A percentile compares a stretch with the other conserved stretches of the same genome.
phyloP scores from a whole-genome alignment of 2,113 vertebrate species.

The Neotoma lepida region DNA sequence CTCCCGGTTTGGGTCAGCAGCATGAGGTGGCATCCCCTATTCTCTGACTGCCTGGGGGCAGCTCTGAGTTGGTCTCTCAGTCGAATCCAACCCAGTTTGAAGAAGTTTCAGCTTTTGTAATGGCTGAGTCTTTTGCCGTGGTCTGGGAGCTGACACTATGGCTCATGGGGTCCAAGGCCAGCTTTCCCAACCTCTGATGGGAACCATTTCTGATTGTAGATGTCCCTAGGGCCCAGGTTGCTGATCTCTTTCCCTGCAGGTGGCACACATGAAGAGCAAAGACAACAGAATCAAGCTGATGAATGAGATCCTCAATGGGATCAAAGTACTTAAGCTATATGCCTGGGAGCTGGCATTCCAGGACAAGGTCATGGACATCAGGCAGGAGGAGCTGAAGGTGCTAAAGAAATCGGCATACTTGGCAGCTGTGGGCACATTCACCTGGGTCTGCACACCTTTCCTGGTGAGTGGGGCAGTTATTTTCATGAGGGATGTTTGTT shows the following conservation, averaged over 20 bases:
- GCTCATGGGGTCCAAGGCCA: neutral
- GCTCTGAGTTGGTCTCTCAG: neutral
- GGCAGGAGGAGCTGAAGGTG: conserved; percentile 93
- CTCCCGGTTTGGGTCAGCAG: neutral
- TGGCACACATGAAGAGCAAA: conserved; percentile 98
- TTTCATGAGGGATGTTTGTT: accelerated
- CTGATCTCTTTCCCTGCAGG: conserved; percentile 83
- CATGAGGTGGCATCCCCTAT: neutral
- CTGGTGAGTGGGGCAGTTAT: conserved; percentile 88
- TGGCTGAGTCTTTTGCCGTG: neutral
- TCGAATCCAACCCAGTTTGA: accelerated
- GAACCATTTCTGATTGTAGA: neutral
- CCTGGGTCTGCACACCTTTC: conserved; percentile 98
- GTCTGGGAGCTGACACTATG: neutral
- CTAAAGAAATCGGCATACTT: conserved; percentile 95
- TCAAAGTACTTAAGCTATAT: conserved; percentile 97
- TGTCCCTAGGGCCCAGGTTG: accelerated
- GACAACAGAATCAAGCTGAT: conserved; percentile 98
- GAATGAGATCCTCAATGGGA: conserved; percentile 98
- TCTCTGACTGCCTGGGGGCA: neutral
- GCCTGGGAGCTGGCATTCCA: conserved; percentile 98
- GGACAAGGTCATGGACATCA: conserved; percentile 93
- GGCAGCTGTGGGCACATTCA: conserved; percentile 93
- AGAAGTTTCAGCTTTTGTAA: neutral
- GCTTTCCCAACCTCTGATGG: neutral